Evolutionary conservation across 2,113 vertebrate species (phyloP).

Genomic region (Nothocercus nigrocapillus): DNA sequence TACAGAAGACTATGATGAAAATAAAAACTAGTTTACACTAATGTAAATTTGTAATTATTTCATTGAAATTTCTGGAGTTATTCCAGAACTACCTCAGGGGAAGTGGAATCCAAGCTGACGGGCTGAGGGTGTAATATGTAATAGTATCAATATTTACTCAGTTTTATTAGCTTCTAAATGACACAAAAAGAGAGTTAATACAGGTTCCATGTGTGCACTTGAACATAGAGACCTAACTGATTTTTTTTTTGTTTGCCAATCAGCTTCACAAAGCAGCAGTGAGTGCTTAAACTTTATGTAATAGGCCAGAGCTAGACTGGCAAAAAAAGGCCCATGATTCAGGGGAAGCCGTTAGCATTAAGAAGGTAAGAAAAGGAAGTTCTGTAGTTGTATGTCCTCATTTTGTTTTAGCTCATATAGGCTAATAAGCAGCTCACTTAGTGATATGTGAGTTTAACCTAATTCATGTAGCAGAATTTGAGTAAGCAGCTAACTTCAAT

Average conservation of each 20-base stretch:
- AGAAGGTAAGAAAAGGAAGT: slow-evolving; percentile 13
- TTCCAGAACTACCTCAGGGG: neutral
- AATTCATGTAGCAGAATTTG: slow-evolving; percentile 50
- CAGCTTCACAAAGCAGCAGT: neutral
- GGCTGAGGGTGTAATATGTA: neutral
- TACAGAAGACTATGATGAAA: neutral
- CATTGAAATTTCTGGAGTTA: neutral
- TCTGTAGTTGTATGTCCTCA: slow-evolving; percentile 19
- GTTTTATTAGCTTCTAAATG: accelerated
- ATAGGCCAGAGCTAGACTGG: neutral
- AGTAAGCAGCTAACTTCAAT: slow-evolving; percentile 49
- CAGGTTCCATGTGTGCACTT: neutral
- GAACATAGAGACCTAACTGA: neutral
- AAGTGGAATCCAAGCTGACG: neutral
- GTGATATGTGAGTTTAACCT: slow-evolving; percentile 35
- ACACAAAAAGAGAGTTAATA: neutral
- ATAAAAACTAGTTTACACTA: neutral
- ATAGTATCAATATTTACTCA: neutral
- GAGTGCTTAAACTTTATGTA: neutral
- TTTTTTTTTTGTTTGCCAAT: neutral
- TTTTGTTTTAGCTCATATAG: slow-evolving; percentile 33
- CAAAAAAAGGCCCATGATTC: slow-evolving; percentile 12
- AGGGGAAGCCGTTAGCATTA: slow-evolving; percentile 43
- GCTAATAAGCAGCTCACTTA: slow-evolving; percentile 30
- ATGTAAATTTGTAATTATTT: neutral